phyloP scores from a whole-genome alignment of 2,797 vertebrate genomes.

The Eidolon dupreanum region DNA sequence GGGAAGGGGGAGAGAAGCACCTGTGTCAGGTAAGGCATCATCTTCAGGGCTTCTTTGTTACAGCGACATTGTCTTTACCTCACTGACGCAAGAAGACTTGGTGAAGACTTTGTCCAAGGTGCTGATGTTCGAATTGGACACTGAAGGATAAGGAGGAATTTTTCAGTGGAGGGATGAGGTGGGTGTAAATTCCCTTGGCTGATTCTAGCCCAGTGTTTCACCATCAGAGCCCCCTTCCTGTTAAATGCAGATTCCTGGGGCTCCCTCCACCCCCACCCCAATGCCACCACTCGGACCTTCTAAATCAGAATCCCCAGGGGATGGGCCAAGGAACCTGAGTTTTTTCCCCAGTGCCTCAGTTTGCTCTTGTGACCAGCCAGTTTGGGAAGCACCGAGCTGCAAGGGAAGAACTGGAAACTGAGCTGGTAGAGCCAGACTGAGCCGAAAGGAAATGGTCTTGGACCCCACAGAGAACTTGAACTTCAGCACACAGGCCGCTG shows the following conservation, averaged over 20 bases:
- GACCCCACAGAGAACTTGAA: neutral
- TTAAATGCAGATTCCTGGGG: neutral
- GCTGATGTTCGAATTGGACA: neutral
- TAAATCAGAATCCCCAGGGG: neutral
- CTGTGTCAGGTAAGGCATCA: rapidly evolving
- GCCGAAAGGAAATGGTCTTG: rapidly evolving
- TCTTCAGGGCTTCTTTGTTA: rapidly evolving
- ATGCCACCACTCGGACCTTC: neutral
- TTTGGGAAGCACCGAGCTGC: neutral
- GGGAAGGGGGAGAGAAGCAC: rapidly evolving
- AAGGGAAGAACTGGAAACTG: neutral
- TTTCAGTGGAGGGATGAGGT: rapidly evolving
- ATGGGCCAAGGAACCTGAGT: neutral
- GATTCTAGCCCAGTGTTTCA: neutral
- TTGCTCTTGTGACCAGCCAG: neutral
- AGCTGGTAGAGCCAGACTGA: neutral
- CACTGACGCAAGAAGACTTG: rapidly evolving
- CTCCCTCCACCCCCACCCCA: neutral
- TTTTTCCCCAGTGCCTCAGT: neutral
- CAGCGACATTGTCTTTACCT: neutral
- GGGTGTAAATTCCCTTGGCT: neutral
- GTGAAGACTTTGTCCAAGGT: neutral
- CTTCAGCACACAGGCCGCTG: neutral
- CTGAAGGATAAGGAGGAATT: neutral
- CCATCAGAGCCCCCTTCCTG: neutral